A percentile compares a stretch with the other conserved stretches of the same genome.
These are phyloP conservation scores for Lacanobia oleracea DNA, from an alignment of 2,888 invertebrate species.

Conservation along the genomic window DNA sequence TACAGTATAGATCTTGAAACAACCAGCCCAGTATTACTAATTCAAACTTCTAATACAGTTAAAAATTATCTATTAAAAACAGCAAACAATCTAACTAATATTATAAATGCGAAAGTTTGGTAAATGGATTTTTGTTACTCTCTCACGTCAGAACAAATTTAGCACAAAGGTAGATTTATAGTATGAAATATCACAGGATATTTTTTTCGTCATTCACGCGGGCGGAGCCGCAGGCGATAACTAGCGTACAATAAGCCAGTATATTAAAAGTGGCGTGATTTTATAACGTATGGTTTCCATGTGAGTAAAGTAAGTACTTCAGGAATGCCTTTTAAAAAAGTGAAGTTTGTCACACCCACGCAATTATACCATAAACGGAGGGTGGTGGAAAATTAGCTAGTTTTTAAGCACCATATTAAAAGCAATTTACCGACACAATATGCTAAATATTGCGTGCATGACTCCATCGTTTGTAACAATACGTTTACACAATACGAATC, in stretches of 20 bases:
- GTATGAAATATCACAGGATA: too few relatives aligned
- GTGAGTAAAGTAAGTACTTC: conserved; percentile 26
- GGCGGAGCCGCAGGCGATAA: too few relatives aligned
- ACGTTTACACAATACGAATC: conserved; percentile 58
- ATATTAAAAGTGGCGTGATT: conserved; percentile 30
- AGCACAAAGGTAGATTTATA: too few relatives aligned
- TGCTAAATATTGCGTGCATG: conserved; percentile 69
- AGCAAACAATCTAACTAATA: too few relatives aligned
- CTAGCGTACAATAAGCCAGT: not conserved
- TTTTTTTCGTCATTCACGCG: too few relatives aligned
- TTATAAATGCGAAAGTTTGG: too few relatives aligned
- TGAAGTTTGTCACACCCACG: conserved; percentile 43
- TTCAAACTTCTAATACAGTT: too few relatives aligned
- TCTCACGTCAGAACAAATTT: too few relatives aligned
- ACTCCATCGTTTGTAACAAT: conserved; percentile 58
- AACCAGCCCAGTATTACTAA: too few relatives aligned
- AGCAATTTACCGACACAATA: conserved; percentile 64
- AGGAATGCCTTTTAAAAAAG: conserved; percentile 35
- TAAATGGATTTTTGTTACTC: too few relatives aligned
- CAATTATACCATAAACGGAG: conserved; percentile 53
- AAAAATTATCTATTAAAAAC: not conserved
- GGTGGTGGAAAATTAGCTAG: conserved; percentile 57
- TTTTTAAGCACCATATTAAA: conserved; percentile 61
- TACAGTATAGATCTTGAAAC: too few relatives aligned
- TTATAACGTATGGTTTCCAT: conserved; percentile 16